Evolutionary conservation across 2,888 invertebrate genomes (phyloP).

Genomic region (Xanthorhoe designata): DNA sequence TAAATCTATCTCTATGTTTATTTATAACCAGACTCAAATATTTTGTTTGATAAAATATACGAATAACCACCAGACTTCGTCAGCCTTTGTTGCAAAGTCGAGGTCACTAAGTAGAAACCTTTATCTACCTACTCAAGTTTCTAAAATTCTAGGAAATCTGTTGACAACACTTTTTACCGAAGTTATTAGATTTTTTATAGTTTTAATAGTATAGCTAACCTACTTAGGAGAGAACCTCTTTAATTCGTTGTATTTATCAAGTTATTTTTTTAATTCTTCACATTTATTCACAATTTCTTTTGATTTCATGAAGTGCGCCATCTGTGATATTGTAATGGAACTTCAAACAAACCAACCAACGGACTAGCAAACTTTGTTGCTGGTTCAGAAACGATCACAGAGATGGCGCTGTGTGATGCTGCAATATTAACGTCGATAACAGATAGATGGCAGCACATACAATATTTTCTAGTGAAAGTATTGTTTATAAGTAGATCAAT

Average conservation of each 20-base stretch:
- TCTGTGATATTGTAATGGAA: slow-evolving; percentile 22
- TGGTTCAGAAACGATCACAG: slow-evolving; percentile 11
- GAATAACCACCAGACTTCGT: too few relatives aligned
- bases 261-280: too few relatives aligned
- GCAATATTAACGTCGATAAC: background rate
- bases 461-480: slow-evolving; percentile 1
- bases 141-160: slow-evolving; percentile 24
- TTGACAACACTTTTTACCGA: background rate
- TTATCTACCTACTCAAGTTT: slow-evolving; percentile 14
- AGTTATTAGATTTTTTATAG: too few relatives aligned
- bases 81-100: slow-evolving; percentile 17
- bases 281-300: too few relatives aligned
- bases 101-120: slow-evolving; percentile 28
- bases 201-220: too few relatives aligned
- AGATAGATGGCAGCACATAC: slow-evolving; percentile 38
- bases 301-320: slow-evolving; percentile 41
- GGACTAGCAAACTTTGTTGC: background rate
- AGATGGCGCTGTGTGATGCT: slow-evolving; percentile 37
- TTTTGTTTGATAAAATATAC: too few relatives aligned
- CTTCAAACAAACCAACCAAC: background rate
- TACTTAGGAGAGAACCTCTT: too few relatives aligned
- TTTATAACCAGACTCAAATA: too few relatives aligned
- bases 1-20: too few relatives aligned
- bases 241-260: too few relatives aligned
- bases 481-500: too few relatives aligned